Base-by-base conservation (phyloP, 2,113 vertebrate genomes). In the Osmerus eperlanus region DNA sequence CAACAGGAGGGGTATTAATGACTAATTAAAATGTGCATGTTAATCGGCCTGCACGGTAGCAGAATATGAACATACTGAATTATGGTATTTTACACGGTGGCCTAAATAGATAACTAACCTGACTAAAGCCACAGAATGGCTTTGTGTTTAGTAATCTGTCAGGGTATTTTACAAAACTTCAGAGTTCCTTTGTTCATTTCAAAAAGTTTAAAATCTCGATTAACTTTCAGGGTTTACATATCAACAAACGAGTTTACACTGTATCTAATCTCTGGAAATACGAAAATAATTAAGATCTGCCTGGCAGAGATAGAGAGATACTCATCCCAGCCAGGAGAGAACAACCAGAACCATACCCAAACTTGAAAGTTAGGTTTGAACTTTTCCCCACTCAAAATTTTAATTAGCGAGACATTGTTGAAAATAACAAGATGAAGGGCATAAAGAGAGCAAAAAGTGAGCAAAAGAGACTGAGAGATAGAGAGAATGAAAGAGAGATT, bases 371-470 rank as follows among this genome's bases (percentile, higher is more conserved):
- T 72, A 23, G 60, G 21, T 16, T 21, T 21, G 62, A 72, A 4
- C 67, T 74, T 68, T 66, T 15, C 68, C 13, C 32, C 15, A 3
- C 53, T 19, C 23, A 58, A 78, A 76, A 14, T 80, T 75, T 7
- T 79, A 83, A 87, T 87, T 82, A 83, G 75, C 51, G 71, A 80
- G 63, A 78, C 61, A 84, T 78, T 83, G 71, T 80, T 76, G 77
- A 85, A 82, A 80, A 82, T 84, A 68, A 76, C 78, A 77, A 68
- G 71, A 82, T 67, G 82, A 84, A 70, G 70, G 61, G 32, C 32
- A 36, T 4, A 7, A 7, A 4, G 32, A 36, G 32, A 36, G 32
- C 32, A 36, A 36, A 36, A 7, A 7, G 32, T 36, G 32, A 36
- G 32, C 32, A 7, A 4, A 36, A 36, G 7, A 36, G 32, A 5